A percentile compares a stretch with the other conserved stretches of the same genome.
Conservation (phyloP, 2,113 vertebrate genomes). For the Stercorarius parasiticus region DNA sequence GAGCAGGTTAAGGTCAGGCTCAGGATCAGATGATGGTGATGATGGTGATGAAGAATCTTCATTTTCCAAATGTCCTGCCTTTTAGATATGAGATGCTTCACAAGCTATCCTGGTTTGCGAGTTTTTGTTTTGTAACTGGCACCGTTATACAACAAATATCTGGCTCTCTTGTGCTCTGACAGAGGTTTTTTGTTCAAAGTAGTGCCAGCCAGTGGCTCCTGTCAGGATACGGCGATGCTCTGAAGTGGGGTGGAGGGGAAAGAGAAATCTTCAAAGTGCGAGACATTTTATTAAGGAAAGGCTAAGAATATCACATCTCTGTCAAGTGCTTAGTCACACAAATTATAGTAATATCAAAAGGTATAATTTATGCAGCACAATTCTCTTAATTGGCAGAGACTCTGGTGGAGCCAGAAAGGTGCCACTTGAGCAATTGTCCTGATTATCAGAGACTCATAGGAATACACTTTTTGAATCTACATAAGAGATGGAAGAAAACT, state of each 20-base stretch:
- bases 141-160: background rate
- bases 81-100: background rate
- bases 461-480: slow-evolving; percentile 42
- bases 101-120: background rate
- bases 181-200: background rate
- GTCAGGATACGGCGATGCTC: background rate
- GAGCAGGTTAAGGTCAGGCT: background rate
- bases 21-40: background rate
- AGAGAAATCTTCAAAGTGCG: slow-evolving; percentile 24
- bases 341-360: slow-evolving; percentile 65
- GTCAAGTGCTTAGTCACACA: slow-evolving; percentile 62
- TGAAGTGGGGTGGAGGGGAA: slow-evolving; percentile 1
- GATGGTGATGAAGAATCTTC: background rate
- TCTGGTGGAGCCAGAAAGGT: slow-evolving; percentile 52
- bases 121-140: background rate
- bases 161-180: background rate
- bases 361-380: slow-evolving; percentile 59
- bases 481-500: slow-evolving; percentile 15
- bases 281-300: slow-evolving; percentile 57
- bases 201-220: background rate
- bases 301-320: slow-evolving; percentile 56
- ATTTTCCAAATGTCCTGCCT: background rate
- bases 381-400: slow-evolving; percentile 58
- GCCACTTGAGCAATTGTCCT: slow-evolving; percentile 59
- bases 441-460: slow-evolving; percentile 42